Conservation (phyloP, 2,113 vertebrate genomes). For the Rhadina sibilatrix region DNA sequence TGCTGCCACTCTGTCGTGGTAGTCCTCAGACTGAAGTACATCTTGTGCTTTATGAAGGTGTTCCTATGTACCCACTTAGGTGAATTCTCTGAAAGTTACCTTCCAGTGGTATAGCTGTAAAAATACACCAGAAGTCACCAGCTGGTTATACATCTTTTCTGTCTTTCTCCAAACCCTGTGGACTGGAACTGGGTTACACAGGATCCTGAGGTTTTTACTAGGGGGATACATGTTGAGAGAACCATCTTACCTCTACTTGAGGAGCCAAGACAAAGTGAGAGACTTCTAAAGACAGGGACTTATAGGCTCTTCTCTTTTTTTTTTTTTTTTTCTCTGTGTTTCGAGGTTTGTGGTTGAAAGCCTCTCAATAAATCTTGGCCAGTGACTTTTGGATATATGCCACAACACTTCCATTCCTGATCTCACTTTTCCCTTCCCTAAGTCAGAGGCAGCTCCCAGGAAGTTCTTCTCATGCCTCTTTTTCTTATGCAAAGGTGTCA, state of each 20-base stretch:
- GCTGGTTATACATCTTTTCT: background rate
- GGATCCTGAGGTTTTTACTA: background rate
- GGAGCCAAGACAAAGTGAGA: background rate
- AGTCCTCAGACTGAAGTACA: background rate
- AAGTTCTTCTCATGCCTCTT: background rate
- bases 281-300: background rate
- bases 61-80: background rate
- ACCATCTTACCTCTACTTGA: background rate
- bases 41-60: background rate
- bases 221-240: background rate
- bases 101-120: background rate
- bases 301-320: background rate
- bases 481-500: background rate
- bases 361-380: background rate
- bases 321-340: background rate
- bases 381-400: background rate
- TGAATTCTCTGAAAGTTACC: background rate
- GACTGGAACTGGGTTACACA: accelerated
- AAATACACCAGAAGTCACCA: background rate
- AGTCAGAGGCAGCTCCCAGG: background rate
- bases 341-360: background rate
- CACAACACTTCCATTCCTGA: background rate
- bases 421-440: background rate
- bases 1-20: background rate
- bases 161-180: background rate